Conservation (phyloP, 2,888 invertebrate species). For the Drosophila paucipuncta region DNA sequence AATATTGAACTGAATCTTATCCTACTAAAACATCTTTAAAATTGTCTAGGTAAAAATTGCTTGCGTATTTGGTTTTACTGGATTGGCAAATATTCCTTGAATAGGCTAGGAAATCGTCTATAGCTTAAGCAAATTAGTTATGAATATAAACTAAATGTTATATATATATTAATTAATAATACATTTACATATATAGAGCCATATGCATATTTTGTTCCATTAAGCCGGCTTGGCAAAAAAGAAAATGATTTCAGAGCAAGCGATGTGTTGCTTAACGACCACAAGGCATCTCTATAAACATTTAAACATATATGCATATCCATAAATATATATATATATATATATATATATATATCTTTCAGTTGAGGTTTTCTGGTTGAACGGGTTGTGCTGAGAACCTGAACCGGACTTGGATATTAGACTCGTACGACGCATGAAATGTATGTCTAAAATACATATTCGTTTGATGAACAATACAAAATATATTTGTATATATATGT, state of each 20-base stretch:
- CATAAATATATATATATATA: background rate
- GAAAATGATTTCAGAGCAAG: background rate
- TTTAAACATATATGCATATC: background rate
- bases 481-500: conserved; percentile 4
- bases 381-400: conserved; percentile 58
- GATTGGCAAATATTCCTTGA: background rate
- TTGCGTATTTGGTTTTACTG: background rate
- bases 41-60: background rate
- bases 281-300: conserved; percentile 17
- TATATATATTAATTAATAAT: background rate
- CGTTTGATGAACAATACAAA: background rate
- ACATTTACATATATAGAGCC: background rate
- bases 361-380: conserved; percentile 42
- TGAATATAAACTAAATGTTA: background rate
- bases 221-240: conserved; percentile 9
- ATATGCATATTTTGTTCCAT: background rate
- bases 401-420: conserved; percentile 41
- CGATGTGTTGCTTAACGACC: conserved; percentile 35
- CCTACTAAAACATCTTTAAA: background rate
- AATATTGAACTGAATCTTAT: background rate
- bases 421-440: conserved; percentile 16
- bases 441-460: conserved; percentile 2
- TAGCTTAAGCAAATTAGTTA: background rate
- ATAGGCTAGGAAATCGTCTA: background rate
- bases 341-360: conserved; percentile 28